Conservation (phyloP, 2,888 invertebrate genomes). For the Ophion ellenae region DNA sequence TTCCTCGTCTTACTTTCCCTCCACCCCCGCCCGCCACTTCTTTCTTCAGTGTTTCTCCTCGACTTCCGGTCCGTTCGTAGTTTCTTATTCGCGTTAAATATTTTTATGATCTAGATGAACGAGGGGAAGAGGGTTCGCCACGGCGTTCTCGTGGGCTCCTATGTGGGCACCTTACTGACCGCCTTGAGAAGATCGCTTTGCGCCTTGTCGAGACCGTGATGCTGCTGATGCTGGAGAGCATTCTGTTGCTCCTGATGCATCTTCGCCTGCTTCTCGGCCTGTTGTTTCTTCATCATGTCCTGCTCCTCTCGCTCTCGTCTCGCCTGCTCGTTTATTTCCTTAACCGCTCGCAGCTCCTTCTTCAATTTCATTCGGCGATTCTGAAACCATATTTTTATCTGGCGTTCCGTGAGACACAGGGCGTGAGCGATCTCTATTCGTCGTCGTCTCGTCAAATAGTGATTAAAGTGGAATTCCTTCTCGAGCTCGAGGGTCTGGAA, state of each 20-base stretch:
- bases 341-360: conserved; percentile 96
- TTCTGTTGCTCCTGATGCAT: conserved; percentile 90
- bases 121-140: conserved; percentile 66
- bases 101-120: conserved; percentile 60
- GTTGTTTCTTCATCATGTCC: conserved; percentile 95
- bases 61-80: background rate
- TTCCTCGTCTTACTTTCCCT: conserved; percentile 19
- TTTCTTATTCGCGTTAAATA: conserved; percentile 32
- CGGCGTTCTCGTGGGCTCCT: conserved; percentile 83
- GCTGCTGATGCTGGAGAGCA: conserved; percentile 89
- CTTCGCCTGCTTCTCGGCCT: conserved; percentile 94
- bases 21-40: background rate
- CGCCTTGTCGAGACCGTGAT: conserved; percentile 90
- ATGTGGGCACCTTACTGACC: conserved; percentile 92
- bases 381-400: conserved; percentile 99
- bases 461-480: conserved; percentile 99
- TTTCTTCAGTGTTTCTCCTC: background rate
- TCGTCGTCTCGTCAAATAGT: conserved; percentile 97
- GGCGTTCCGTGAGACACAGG: conserved; percentile 97
- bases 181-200: conserved; percentile 91
- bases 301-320: conserved; percentile 95
- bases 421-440: conserved; percentile 99
- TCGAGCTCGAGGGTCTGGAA: conserved; percentile 99
- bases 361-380: conserved; percentile 98
- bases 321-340: conserved; percentile 97